Base-by-base conservation (phyloP, 2,113 vertebrate species). In the Orientallactaga bullata region DNA sequence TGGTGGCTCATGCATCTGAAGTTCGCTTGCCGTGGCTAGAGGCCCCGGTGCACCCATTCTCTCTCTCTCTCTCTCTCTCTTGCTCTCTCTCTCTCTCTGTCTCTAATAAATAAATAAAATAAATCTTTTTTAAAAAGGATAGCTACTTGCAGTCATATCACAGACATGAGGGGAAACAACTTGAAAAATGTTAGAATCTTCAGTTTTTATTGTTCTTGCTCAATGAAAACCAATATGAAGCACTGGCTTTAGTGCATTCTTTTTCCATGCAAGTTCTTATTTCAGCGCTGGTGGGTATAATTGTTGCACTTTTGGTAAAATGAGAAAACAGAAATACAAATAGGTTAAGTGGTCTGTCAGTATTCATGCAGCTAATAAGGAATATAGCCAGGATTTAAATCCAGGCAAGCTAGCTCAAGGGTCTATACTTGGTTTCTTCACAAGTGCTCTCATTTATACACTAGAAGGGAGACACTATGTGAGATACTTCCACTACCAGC, bases 331-430 rank as follows among this genome's bases (percentile, higher is more conserved):
- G 63, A 69, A 20, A 17, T 11, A 51, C 5, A 24, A 42, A 47
- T 16, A 68, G 15, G 35, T 79, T 80, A 90, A 92, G 9, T 58
- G 24, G 76, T 65, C 63, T 55, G 7, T n/a, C 55, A 63, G n/a
- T 24, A 8, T 80, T 77, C 35, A 42, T 66, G 26, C 28, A 93
- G 26, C 47, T 89, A 21, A 84, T 77, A 80, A 89, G 42, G 32
- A 83, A 86, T 2, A 94, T 32, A 51, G 60, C 23, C 51, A 82
- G 61, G 20, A 84, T 93, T 74, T 69, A 89, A 77, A 94, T 35
- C 28, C 47, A 94, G 42, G 77, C 72, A 88, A n/a, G 16, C 37
- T 88, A 72, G 20, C 74, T 91, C 79, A 76, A 47, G 32, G 66
- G 72, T 84, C 72, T 84, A 60, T 0, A 35, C 6, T 76, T 2